These are phyloP conservation scores for Hoplostethus atlanticus DNA, from an alignment of 2,797 vertebrate species.

Conservation along the genomic window DNA sequence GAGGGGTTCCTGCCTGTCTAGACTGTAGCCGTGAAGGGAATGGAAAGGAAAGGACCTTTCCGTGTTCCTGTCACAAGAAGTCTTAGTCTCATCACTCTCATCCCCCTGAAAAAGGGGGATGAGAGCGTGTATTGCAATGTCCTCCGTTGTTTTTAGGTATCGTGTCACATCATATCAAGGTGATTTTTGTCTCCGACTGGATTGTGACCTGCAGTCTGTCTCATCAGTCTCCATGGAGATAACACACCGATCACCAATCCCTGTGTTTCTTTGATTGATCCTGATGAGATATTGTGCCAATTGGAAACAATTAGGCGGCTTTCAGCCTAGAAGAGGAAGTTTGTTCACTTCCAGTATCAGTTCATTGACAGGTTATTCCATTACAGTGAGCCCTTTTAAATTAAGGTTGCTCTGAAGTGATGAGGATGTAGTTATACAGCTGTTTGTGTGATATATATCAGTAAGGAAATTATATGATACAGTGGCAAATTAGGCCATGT, in stretches of 20 bases:
- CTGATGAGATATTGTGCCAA: conserved; percentile 15
- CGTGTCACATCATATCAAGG: neutral
- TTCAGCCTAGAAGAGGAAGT: neutral
- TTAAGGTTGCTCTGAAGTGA: too few relatives aligned
- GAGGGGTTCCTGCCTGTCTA: neutral
- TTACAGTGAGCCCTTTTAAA: too few relatives aligned
- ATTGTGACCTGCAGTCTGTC: neutral
- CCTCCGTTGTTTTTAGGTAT: neutral
- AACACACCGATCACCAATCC: conserved; percentile 13
- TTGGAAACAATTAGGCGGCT: conserved; percentile 17
- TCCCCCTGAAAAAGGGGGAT: too few relatives aligned
- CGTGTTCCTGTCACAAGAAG: neutral
- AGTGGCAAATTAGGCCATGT: too few relatives aligned
- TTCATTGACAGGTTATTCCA: neutral
- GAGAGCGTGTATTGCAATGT: conserved; percentile 16
- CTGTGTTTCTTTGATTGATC: conserved; percentile 9
- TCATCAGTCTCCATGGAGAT: conserved; percentile 42
- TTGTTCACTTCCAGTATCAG: neutral
- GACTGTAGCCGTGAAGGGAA: too few relatives aligned
- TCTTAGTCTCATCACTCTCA: neutral
- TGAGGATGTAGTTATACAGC: too few relatives aligned
- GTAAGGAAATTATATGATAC: too few relatives aligned
- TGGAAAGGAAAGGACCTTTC: conserved; percentile 22
- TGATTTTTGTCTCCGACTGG: conserved; percentile 5
- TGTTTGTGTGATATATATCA: too few relatives aligned